Percentiles rank a stretch among this genome's conserved stretches.
Evolutionary conservation across 2,888 invertebrate genomes (phyloP).

Genomic region (Platycheirus rosarum): DNA sequence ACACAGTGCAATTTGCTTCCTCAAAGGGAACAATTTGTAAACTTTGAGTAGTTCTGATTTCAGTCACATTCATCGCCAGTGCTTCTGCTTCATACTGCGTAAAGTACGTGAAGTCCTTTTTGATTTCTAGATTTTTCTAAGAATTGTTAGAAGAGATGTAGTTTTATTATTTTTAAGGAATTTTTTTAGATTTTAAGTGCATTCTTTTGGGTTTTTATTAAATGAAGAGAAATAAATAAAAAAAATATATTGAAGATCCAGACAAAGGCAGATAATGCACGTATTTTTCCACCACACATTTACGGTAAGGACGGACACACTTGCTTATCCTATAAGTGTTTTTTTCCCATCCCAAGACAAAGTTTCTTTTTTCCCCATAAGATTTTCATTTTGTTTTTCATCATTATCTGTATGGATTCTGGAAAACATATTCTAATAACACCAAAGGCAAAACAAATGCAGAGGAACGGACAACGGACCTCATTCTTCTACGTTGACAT

Average conservation of each 20-base stretch:
- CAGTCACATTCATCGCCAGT: conserved; percentile 44
- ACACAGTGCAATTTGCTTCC: conserved; percentile 50
- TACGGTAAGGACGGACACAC: too few species aligned
- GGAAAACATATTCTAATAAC: conserved; percentile 25
- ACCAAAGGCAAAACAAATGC: conserved; percentile 1
- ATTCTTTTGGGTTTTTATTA: too few species aligned
- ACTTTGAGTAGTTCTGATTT: conserved; percentile 63
- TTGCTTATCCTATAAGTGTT: too few species aligned
- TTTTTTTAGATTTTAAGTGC: too few species aligned
- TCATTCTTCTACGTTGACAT: conserved; percentile 39
- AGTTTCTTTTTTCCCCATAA: too few species aligned
- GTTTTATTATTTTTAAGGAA: background rate
- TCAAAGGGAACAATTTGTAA: conserved; percentile 68
- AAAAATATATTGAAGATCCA: too few species aligned
- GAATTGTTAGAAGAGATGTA: conserved; percentile 10
- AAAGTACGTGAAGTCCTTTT: conserved; percentile 47
- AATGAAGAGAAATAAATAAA: too few species aligned
- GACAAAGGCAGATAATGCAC: too few species aligned
- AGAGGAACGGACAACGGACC: conserved; percentile 37
- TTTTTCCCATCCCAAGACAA: too few species aligned
- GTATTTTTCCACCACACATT: too few species aligned
- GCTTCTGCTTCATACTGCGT: conserved; percentile 32
- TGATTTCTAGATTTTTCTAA: conserved; percentile 38
- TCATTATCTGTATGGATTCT: background rate
- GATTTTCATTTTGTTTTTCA: background rate